Evolutionary conservation across 64 coral and sea anemone genomes (phyloP), one percentile per base, ranked within the genome.

Genomic region (Stichodactyla mertensii): DNA sequence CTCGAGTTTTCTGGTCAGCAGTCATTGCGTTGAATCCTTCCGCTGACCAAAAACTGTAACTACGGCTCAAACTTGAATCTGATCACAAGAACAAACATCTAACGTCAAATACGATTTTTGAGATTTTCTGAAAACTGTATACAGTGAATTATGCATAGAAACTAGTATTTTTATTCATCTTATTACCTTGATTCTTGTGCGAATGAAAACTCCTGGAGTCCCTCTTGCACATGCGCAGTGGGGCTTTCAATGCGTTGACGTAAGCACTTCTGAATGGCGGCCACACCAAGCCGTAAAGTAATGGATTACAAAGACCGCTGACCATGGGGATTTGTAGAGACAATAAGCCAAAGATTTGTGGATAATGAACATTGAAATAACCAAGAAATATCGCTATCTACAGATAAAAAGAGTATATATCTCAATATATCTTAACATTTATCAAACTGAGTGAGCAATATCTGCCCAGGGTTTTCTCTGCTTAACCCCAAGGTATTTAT

Each of bases 11-110:
- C 26, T 54, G 55, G 8, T 87, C 90, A 83, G 52, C 85, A 1
- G 53, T 69, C 18, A 88, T 23, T 74, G 69, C 4, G 69, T 31
- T 31, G 24, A 74, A 31, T 80, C 57, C 88, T 80, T 93, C 91
- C 12, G 88, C 61, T 58, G 91, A 90, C 94, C 94, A 96, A 77
- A 93, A 93, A 19, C 88, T 93, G 31, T 87, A 87, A 19, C 53
- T 86, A 56, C 61, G 45, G 55, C 78, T 82, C 7, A 64, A 13
- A 13, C 22, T 64, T n/a, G 52, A 82, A 85, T 85, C 83, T 85
- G 18, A 85, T 56, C 19, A 55, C 60, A 81, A 20, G 16, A 53
- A 81, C 19, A 81, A 81, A 20, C 6, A 54, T 54, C 52, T 90
- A 64, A 45, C 36, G 36, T 45, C 36, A 45, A 45, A 45, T 45